A percentile compares a stretch with the other conserved stretches of the same genome.
phyloP scores from a whole-genome alignment of 37 sponge, comb jelly and placozoan species.

The Chondrilla cf. caribensis region DNA sequence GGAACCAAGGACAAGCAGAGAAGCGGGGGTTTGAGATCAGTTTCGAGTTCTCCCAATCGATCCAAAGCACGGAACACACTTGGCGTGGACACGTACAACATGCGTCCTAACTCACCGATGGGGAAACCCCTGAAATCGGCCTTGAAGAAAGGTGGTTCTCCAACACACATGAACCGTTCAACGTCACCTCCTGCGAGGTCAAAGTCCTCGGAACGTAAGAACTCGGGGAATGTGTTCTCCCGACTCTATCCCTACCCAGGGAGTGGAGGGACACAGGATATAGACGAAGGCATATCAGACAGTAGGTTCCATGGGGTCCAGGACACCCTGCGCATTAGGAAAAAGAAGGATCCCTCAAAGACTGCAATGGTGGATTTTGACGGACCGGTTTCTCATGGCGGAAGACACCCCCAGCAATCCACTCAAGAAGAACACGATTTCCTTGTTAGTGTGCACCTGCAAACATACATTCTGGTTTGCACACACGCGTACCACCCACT shows the following conservation, averaged over 20 bases:
- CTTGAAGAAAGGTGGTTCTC: slow-evolving; percentile 10
- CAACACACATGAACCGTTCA: not conserved
- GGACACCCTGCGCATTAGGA: slow-evolving; percentile 7
- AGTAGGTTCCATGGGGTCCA: slow-evolving; percentile 16
- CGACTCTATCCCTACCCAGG: slow-evolving; percentile 24
- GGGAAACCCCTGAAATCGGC: slow-evolving; percentile 10
- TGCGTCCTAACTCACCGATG: not conserved
- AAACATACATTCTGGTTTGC: not conserved
- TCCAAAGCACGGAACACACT: not conserved
- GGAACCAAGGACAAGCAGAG: not conserved
- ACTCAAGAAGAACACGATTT: not conserved
- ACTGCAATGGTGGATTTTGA: slow-evolving; percentile 3
- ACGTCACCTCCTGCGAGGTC: not conserved
- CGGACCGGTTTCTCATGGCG: not conserved
- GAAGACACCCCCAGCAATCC: not conserved
- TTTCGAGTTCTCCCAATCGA: slow-evolving; percentile 9
- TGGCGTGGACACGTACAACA: not conserved
- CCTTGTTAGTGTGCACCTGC: not conserved
- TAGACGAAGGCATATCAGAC: slow-evolving; percentile 3
- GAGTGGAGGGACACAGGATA: not conserved
- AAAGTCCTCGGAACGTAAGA: slow-evolving; percentile 8
- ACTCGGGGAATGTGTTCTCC: not conserved
- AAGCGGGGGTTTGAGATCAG: not conserved
- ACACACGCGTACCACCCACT: too few species aligned
- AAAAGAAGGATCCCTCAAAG: not conserved